These are phyloP conservation scores for Drosophila miranda DNA, from an alignment of 1,140 invertebrate species.

Conservation along the genomic window DNA sequence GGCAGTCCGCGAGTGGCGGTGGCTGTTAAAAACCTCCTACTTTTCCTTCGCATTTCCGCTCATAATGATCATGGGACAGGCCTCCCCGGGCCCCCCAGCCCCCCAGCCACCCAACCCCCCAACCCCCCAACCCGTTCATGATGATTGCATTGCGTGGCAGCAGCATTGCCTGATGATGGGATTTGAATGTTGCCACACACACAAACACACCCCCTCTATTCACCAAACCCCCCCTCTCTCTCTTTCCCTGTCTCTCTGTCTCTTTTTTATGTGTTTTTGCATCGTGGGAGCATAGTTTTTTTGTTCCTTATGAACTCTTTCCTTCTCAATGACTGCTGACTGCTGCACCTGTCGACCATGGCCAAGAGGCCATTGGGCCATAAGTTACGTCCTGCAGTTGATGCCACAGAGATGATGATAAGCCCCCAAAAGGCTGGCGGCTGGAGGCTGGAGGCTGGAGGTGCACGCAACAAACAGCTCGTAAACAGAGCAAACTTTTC, in stretches of 20 bases:
- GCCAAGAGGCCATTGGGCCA: constrained; percentile 28
- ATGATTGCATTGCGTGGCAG: constrained; percentile 77
- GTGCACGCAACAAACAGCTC: constrained; percentile 62
- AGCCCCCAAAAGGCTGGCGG: too few relatives aligned
- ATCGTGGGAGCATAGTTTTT: constrained; percentile 76
- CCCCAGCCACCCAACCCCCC: too few relatives aligned
- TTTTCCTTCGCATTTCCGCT: constrained; percentile 77
- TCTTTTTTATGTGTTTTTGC: constrained; percentile 65
- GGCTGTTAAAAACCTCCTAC: constrained; percentile 80
- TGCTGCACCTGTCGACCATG: constrained; percentile 67
- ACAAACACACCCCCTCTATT: not conserved
- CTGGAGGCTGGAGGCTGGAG: too few relatives aligned
- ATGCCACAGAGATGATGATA: constrained; percentile 65
- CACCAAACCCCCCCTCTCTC: too few relatives aligned
- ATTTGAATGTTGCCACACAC: constrained; percentile 67
- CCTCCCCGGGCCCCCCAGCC: too few relatives aligned
- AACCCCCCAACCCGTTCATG: constrained; percentile 14
- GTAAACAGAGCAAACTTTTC: constrained; percentile 74
- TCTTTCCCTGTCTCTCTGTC: constrained; percentile 25
- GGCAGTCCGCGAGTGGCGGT: constrained; percentile 54
- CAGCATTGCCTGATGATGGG: constrained; percentile 49
- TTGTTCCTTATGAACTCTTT: constrained; percentile 32
- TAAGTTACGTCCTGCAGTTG: constrained; percentile 61
- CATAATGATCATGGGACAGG: constrained; percentile 63
- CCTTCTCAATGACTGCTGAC: constrained; percentile 15